These are phyloP conservation scores for Desmodus rotundus DNA, from an alignment of 2,113 vertebrate genomes.

Conservation along the genomic window DNA sequence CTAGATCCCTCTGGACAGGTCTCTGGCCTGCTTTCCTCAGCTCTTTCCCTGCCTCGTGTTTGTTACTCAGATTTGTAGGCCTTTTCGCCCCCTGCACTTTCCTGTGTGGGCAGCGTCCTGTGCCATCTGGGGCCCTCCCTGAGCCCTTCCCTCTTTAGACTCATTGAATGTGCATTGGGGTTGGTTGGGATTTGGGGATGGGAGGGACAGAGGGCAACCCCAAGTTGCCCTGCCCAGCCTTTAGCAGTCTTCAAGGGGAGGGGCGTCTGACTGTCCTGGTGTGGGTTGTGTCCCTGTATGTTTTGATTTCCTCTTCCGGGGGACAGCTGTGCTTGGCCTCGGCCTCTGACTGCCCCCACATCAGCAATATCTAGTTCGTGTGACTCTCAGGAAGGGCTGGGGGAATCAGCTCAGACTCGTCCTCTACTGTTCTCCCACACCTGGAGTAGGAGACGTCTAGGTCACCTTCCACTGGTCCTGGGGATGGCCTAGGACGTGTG, in stretches of 20 bases:
- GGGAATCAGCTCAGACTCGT: background rate
- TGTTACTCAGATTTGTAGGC: background rate
- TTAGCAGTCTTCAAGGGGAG: background rate
- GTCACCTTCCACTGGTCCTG: background rate
- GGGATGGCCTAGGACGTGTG: background rate
- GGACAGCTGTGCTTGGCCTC: background rate
- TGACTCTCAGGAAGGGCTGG: background rate
- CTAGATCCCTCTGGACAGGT: background rate
- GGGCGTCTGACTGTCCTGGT: background rate
- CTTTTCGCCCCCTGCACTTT: background rate
- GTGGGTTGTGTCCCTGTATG: background rate
- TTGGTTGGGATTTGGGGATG: background rate
- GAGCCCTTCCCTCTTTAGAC: background rate
- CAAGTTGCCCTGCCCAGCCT: background rate
- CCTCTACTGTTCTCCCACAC: background rate
- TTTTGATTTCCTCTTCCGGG: background rate
- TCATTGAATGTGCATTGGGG: constrained; percentile 29
- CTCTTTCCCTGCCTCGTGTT: background rate
- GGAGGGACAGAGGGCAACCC: background rate
- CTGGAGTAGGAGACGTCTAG: background rate
- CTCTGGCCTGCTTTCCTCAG: background rate
- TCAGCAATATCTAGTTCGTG: background rate
- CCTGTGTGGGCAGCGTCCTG: background rate
- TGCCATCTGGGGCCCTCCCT: background rate
- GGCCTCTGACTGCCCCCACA: background rate